phyloP scores from a whole-genome alignment of 2,797 vertebrate genomes.

The Crocodylus rhombifer region DNA sequence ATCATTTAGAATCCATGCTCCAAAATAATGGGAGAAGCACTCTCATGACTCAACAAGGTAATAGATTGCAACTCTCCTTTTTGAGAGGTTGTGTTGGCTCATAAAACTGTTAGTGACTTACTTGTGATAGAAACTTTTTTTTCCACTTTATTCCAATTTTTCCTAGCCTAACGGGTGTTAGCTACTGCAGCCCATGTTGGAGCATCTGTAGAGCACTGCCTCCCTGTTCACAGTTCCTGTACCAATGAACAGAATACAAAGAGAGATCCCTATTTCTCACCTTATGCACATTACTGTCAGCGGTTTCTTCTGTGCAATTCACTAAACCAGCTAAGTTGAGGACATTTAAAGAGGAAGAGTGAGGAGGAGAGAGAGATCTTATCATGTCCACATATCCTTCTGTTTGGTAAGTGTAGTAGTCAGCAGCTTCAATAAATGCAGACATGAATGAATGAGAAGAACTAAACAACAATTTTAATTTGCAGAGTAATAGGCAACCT shows the following conservation, averaged over 20 bases:
- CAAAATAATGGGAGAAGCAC: background rate
- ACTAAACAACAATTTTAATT: too few relatives aligned
- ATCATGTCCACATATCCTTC: fast-evolving
- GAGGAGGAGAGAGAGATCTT: background rate
- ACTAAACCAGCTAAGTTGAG: background rate
- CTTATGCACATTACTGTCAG: background rate
- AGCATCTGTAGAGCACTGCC: background rate
- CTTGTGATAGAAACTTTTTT: background rate
- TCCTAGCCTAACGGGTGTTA: background rate
- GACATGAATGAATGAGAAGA: too few relatives aligned
- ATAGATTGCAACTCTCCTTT: background rate
- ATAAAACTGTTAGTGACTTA: background rate
- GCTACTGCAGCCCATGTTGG: background rate
- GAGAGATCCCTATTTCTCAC: background rate
- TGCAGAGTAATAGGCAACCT: too few relatives aligned
- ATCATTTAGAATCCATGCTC: background rate
- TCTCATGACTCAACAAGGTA: background rate
- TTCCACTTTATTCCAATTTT: background rate
- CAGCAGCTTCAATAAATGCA: background rate
- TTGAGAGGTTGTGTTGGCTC: background rate
- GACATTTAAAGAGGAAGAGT: background rate
- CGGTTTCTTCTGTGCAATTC: background rate
- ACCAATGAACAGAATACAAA: background rate
- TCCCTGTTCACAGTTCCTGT: background rate
- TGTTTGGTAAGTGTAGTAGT: background rate